These are phyloP conservation scores for Gila orcuttii DNA, from an alignment of 2,113 vertebrate species.

Conservation along the genomic window DNA sequence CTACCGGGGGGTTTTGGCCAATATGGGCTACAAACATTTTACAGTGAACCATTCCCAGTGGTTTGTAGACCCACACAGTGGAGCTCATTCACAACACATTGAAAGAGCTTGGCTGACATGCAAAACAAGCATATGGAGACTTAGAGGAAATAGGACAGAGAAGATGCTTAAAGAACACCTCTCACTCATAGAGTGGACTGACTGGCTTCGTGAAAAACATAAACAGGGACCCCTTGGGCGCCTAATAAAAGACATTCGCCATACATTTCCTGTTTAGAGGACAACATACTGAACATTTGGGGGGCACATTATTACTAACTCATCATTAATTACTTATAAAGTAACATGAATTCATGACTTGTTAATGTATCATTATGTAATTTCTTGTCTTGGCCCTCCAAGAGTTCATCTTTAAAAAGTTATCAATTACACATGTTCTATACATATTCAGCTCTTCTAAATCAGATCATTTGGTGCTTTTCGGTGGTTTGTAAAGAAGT, in stretches of 20 bases:
- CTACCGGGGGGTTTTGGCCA: neutral
- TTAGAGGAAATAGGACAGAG: constrained; percentile 31
- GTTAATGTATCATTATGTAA: too few species aligned
- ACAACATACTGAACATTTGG: neutral
- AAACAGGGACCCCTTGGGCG: neutral
- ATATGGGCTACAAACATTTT: constrained; percentile 24
- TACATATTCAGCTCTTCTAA: too few species aligned
- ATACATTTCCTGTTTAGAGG: neutral
- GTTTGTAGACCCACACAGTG: constrained; percentile 26
- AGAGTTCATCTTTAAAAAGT: too few species aligned
- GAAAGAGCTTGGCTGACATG: constrained; percentile 30
- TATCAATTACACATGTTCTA: too few species aligned
- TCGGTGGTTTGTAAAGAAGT: too few species aligned
- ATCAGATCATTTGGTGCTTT: too few species aligned
- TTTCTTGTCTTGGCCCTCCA: too few species aligned
- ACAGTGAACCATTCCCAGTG: constrained; percentile 11
- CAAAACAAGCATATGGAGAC: constrained; percentile 13
- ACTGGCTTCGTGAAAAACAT: constrained; percentile 31
- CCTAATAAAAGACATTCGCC: neutral
- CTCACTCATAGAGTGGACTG: constrained; percentile 12
- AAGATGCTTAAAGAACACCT: constrained; percentile 27
- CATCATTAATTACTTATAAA: too few species aligned
- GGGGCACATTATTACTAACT: too few species aligned
- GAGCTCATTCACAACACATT: constrained; percentile 12
- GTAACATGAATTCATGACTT: too few species aligned